phyloP scores from a whole-genome alignment of 2,797 vertebrate species.

The Sparidentex hasta region DNA sequence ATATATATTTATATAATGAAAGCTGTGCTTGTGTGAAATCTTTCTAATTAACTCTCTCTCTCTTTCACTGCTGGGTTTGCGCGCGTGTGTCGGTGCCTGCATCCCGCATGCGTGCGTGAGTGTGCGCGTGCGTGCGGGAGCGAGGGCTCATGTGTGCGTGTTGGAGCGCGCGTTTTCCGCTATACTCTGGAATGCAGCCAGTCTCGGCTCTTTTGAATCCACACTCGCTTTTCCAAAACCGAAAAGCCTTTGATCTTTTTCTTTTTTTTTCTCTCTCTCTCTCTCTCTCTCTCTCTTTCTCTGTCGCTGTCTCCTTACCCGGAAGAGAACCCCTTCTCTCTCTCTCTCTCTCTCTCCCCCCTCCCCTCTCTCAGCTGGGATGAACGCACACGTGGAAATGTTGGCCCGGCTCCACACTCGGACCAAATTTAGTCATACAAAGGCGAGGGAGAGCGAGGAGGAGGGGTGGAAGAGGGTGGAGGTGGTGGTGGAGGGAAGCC shows the following conservation, averaged over 20 bases:
- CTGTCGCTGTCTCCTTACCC: conserved; percentile 94
- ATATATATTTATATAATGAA: conserved; percentile 47
- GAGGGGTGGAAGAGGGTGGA: conserved; percentile 74
- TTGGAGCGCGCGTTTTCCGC: conserved; percentile 84
- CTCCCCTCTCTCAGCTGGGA: conserved; percentile 93
- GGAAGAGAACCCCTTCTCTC: conserved; percentile 94
- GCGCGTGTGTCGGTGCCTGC: conserved; percentile 26
- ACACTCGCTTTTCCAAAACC: conserved; percentile 91
- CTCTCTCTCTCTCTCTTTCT: conserved; percentile 73
- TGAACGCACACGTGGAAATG: conserved; percentile 97
- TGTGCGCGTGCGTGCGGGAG: no score
- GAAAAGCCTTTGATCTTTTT: conserved; percentile 96
- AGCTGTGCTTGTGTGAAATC: conserved; percentile 77
- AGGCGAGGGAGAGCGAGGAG: conserved; percentile 87
- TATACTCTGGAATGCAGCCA: conserved; percentile 91
- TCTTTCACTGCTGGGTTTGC: conserved; percentile 35
- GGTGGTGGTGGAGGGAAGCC: conserved; percentile 75
- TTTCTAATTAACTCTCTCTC: conserved; percentile 74
- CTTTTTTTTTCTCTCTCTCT: conserved; percentile 41
- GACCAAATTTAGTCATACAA: conserved; percentile 99
- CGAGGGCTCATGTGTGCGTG: conserved; percentile 42
- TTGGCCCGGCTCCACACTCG: conserved; percentile 93
- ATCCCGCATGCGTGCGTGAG: conserved; percentile 22
- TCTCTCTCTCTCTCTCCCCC: conserved; percentile 69
- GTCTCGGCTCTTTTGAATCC: conserved; percentile 88